Evolutionary conservation across 2,888 invertebrate genomes (phyloP).

Genomic region (Hybos culiciformis): DNA sequence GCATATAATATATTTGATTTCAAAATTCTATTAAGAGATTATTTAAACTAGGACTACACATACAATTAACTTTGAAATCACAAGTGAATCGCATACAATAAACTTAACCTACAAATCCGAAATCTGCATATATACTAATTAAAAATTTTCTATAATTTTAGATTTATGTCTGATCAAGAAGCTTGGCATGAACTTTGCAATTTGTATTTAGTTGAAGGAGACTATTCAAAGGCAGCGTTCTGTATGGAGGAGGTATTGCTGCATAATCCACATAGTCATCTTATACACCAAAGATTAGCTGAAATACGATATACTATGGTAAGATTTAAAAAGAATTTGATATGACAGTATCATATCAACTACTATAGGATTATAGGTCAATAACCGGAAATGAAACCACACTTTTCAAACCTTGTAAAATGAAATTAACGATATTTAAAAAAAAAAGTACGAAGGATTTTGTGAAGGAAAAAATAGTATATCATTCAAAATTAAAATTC

Average conservation of each 20-base stretch:
- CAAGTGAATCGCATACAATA: no score
- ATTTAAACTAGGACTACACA: no score
- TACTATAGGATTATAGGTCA: no score
- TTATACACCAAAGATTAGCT: constrained; percentile 82
- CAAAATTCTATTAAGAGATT: no score
- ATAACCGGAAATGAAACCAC: no score
- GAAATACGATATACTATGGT: constrained; percentile 84
- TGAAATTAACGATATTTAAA: no score
- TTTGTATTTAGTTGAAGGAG: constrained; percentile 77
- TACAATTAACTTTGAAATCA: no score
- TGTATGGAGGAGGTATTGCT: constrained; percentile 91
- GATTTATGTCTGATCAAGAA: constrained; percentile 94
- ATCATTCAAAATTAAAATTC: neutral
- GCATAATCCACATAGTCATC: constrained; percentile 90
- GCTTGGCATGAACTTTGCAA: constrained; percentile 96
- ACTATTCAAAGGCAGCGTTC: constrained; percentile 83
- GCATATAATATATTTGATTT: no score
- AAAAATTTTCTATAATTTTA: constrained; percentile 34
- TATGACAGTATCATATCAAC: neutral
- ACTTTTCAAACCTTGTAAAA: no score
- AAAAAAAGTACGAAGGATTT: no score
- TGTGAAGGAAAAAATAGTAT: neutral
- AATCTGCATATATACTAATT: neutral
- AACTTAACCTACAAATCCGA: no score
- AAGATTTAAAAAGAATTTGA: constrained; percentile 11